Evolutionary conservation across 2,797 vertebrate species (phyloP), one percentile per base, ranked within the genome.

Genomic region (Somateria mollissima): DNA sequence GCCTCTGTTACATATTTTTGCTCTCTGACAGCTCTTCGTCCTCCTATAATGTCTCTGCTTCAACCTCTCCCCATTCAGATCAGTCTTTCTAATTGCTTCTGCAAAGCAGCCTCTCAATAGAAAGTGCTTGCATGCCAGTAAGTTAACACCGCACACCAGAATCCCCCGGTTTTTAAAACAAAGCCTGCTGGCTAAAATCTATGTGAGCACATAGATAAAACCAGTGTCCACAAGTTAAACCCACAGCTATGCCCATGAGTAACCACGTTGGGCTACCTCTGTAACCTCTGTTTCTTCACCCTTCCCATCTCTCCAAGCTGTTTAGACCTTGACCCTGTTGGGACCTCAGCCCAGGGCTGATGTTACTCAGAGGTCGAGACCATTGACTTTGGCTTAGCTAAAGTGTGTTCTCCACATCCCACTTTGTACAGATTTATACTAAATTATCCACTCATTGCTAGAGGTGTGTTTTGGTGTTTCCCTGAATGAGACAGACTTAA

Each of bases 61-160:
- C 83, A 74, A 10, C 12, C 19, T 74, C 47, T 37, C 76, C 28
- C 88, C 43, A 54, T 58, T 94, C 85, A 58, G 61, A 88, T 39
- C 77, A 79, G 17, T 54, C 76, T 56, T 70, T 66, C 28, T 64
- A 76, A 78, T 61, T 83, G 28, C 41, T 89, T 62, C 47, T 41
- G 37, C 49, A 75, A 62, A 89, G 53, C 27, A 86, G 28, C 39
- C 4, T 86, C 73, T 78, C 54, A 78, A 39, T 41, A 76, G 73
- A 72, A 92, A 72, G 11, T 7, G 6, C 61, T 75, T 45, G n/a
- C 13, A 24, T 65, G 15, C 22, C 51, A 56, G 27, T 87, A 80
- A 87, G 76, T 60, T 75, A 84, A 60, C 0, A 0, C 16, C 0
- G 0, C 56, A 56, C n/a, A 43, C 74, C 66, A 5, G 1, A 61